Evolutionary conservation across 2,113 vertebrate species (phyloP), one percentile per base, ranked within the genome.

Genomic region (Tichodroma muraria): DNA sequence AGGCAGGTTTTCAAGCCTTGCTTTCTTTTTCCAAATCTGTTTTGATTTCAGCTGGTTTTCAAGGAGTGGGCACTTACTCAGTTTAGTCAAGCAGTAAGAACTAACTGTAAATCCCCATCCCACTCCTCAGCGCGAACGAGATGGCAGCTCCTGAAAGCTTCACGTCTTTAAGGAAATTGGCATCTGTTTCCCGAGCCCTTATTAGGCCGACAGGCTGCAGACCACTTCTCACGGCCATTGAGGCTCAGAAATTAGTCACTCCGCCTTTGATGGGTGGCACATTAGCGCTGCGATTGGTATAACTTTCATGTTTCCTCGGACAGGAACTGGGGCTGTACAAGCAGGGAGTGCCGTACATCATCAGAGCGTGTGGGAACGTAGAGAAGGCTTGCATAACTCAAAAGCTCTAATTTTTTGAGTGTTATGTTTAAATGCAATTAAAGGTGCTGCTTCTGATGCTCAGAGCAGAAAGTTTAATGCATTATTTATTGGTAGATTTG

Each of bases 61-160:
- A 81, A 88, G 52, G 0, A 94, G 45, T 4, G 44, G 85, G 61
- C 69, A 11, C 64, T 52, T 66, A 54, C 20, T 50, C 54, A 45
- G 6, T 86, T 88, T 84, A 85, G 53, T 84, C 20, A 12, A 64
- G 52, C 35, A 57, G 82, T 44, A 78, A 79, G 85, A 88, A 35
- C 88, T 56, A 79, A 45, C 79, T 68, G 50, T 44, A 78, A 85
- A 75, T 85, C 76, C 30, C 9, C 4, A 4, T 80, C 82, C 78
- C 5, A 2, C 59, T 93, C 54, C 83, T 49, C 84, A 44, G 44
- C 4, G 7, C 3, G 3, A 70, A 9, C 0, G 47, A 59, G 84
- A 56, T 80, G 81, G 87, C 93, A 95, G 85, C 47, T 80, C 65
- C 76, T 47, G 65, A 94, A 90, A 86, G 90, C 88, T 93, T 90